Conservation (phyloP, 2,888 invertebrate genomes). For the Beris morrisii region DNA sequence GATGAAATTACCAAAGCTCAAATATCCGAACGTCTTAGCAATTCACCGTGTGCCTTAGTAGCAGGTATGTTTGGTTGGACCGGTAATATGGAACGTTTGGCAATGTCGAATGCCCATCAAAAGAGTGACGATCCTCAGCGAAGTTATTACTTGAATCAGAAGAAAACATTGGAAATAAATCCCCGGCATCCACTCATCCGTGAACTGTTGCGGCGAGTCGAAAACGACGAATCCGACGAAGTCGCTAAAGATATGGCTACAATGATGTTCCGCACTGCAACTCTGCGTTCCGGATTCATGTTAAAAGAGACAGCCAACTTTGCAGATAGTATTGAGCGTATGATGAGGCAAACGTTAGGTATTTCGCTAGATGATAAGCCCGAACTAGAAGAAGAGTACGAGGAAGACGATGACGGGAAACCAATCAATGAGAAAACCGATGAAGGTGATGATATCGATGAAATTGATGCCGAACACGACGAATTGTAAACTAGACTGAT, state of each 20-base stretch:
- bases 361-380: conserved; percentile 72
- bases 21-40: conserved; percentile 84
- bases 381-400: conserved; percentile 55
- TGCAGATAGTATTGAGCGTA: conserved; percentile 85
- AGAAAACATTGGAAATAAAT: conserved; percentile 97
- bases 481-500: conserved; percentile 59
- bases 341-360: conserved; percentile 82
- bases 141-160: conserved; percentile 84
- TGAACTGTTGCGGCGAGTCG: conserved; percentile 83
- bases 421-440: conserved; percentile 57
- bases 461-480: conserved; percentile 60
- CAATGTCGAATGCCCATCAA: conserved; percentile 94
- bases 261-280: conserved; percentile 91
- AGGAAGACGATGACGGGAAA: conserved; percentile 54
- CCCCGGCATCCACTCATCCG: conserved; percentile 94
- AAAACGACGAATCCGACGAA: conserved; percentile 74
- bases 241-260: conserved; percentile 80
- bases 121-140: conserved; percentile 91
- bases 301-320: conserved; percentile 84
- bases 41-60: conserved; percentile 94
- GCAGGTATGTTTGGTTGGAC: conserved; percentile 98
- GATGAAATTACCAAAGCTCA: conserved; percentile 77
- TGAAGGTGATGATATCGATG: conserved; percentile 53
- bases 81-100: conserved; percentile 98
- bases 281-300: conserved; percentile 91